These are phyloP conservation scores for Acanthosepion lycidas DNA, from an alignment of 2,888 invertebrate species.

Conservation along the genomic window DNA sequence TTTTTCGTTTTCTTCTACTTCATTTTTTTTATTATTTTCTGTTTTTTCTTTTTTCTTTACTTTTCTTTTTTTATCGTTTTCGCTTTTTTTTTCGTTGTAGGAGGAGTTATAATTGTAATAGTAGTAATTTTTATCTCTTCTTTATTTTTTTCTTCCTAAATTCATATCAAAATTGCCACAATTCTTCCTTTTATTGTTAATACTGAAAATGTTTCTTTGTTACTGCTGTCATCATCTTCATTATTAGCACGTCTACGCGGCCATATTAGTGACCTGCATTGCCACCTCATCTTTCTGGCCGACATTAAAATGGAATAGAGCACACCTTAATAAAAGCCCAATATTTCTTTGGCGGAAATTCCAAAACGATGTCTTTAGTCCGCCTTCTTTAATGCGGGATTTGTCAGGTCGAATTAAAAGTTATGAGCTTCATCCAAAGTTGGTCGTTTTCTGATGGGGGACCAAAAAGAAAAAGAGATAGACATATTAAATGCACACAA, in stretches of 20 bases:
- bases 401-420: conserved; percentile 17
- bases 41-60: conserved; percentile 6
- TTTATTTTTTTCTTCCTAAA: not conserved
- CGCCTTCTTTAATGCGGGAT: not conserved
- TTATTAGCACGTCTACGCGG: not conserved
- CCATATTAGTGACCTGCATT: not conserved
- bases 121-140: not conserved
- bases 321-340: not conserved
- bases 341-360: not conserved
- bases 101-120: not conserved
- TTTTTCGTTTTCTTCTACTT: not conserved
- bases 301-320: not conserved
- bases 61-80: conserved; percentile 24
- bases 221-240: not conserved
- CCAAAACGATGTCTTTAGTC: not conserved
- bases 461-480: too few species aligned
- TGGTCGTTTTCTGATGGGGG: not conserved
- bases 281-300: not conserved
- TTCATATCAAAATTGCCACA: not conserved
- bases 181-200: not conserved
- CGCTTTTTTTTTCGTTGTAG: conserved; percentile 21
- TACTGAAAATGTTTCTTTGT: not conserved
- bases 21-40: not conserved
- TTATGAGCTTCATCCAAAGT: not conserved
- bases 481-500: not conserved